phyloP scores from a whole-genome alignment of 2,113 vertebrate genomes.

The Nothocercus nigrocapillus region DNA sequence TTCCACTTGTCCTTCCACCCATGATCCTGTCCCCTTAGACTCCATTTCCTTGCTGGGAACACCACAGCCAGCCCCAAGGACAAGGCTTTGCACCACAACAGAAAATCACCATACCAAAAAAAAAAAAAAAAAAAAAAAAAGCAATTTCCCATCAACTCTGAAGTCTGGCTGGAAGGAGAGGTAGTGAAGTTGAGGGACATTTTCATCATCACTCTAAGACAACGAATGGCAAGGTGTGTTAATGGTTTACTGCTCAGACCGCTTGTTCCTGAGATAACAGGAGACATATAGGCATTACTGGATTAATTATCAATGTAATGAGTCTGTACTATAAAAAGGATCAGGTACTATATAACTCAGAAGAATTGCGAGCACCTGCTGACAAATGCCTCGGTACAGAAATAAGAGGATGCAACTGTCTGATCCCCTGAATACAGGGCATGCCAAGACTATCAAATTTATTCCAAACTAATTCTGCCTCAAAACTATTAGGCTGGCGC shows the following conservation, averaged over 20 bases:
- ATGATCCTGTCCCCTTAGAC: not conserved
- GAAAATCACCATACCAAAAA: not conserved
- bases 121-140: not conserved
- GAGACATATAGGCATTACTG: constrained; percentile 1
- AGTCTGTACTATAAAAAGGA: constrained; percentile 15
- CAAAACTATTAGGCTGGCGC: not conserved
- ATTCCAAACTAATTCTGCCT: not conserved
- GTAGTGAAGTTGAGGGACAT: not conserved
- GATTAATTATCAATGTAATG: constrained; percentile 56
- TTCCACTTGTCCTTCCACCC: not conserved
- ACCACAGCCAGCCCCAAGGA: not conserved
- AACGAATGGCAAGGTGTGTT: not conserved
- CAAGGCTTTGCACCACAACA: not conserved
- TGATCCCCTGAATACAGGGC: not conserved
- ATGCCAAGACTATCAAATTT: not conserved
- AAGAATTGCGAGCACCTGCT: not conserved
- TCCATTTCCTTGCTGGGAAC: not conserved
- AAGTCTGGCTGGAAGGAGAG: not conserved
- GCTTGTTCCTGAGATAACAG: not conserved
- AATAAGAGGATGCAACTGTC: not conserved
- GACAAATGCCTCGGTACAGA: not conserved
- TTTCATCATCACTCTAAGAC: not conserved
- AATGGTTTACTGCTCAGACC: not conserved
- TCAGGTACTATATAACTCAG: not conserved
- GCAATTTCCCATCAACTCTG: not conserved